A percentile compares a stretch with the other conserved stretches of the same genome.
These are phyloP conservation scores for Crocidura indochinensis DNA, from an alignment of 2,797 vertebrate genomes.

Conservation along the genomic window DNA sequence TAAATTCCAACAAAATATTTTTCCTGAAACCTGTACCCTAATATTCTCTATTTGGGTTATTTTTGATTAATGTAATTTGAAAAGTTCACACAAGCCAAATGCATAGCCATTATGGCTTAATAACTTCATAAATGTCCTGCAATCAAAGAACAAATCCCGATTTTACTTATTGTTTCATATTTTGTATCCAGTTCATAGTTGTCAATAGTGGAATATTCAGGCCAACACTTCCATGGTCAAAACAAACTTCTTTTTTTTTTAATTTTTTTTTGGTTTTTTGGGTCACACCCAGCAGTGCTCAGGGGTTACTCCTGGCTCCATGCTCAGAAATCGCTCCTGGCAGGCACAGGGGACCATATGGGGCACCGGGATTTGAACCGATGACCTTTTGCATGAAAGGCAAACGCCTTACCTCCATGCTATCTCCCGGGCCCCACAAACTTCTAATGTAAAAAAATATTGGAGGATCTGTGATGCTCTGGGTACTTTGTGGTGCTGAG, in stretches of 20 bases:
- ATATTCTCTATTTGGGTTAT: slow-evolving; percentile 36
- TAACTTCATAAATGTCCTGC: background rate
- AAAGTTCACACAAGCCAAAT: slow-evolving; percentile 52
- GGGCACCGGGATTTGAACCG: too few relatives aligned
- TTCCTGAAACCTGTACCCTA: slow-evolving; percentile 18
- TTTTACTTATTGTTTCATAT: slow-evolving; percentile 19
- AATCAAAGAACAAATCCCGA: slow-evolving; percentile 11
- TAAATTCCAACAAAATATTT: background rate
- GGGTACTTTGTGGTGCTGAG: too few relatives aligned
- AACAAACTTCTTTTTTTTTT: background rate
- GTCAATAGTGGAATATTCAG: background rate
- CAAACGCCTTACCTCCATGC: too few relatives aligned
- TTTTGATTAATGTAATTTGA: slow-evolving; percentile 23
- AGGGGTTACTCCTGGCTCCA: too few relatives aligned
- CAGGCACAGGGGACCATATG: too few relatives aligned
- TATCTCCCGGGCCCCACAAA: too few relatives aligned
- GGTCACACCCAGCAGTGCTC: too few relatives aligned
- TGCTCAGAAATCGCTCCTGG: too few relatives aligned
- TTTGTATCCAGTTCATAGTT: slow-evolving; percentile 48
- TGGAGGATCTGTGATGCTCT: too few relatives aligned
- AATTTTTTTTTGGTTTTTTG: too few relatives aligned
- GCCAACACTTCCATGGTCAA: background rate
- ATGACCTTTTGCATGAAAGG: too few relatives aligned
- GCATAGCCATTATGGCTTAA: background rate
- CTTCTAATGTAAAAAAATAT: too few relatives aligned